A percentile compares a stretch with the other conserved stretches of the same genome.
Conservation (phyloP, 2,888 invertebrate genomes). For the Seira sanloemensis region DNA sequence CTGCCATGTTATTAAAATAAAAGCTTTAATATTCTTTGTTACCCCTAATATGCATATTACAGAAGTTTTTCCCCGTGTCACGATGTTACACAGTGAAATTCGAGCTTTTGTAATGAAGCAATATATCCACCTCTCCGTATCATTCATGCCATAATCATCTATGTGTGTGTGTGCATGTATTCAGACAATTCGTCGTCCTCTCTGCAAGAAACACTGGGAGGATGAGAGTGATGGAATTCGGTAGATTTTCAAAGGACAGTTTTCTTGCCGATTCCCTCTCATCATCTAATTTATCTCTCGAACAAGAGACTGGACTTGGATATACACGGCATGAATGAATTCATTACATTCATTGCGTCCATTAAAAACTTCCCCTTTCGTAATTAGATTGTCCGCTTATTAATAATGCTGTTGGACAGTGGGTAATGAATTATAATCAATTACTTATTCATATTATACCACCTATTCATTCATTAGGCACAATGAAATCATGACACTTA, state of each 20-base stretch:
- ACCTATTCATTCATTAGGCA: not conserved
- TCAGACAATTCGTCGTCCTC: not conserved
- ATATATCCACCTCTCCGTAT: not conserved
- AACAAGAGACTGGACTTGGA: slow-evolving; percentile 12
- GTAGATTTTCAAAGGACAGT: not conserved
- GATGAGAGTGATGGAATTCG: not conserved
- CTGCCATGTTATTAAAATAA: slow-evolving; percentile 50
- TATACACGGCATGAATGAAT: slow-evolving; percentile 60
- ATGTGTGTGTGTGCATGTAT: too few relatives aligned
- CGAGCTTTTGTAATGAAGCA: not conserved
- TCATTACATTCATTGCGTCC: slow-evolving; percentile 55
- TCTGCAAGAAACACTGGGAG: not conserved
- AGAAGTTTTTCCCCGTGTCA: too few relatives aligned
- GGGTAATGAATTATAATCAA: not conserved
- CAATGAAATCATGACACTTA: not conserved
- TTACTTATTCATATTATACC: not conserved
- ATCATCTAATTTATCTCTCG: slow-evolving; percentile 31
- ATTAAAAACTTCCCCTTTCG: not conserved
- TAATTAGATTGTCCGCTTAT: not conserved
- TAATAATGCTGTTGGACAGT: not conserved
- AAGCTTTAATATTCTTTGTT: slow-evolving; percentile 58
- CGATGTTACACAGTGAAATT: not conserved
- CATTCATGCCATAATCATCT: too few relatives aligned
- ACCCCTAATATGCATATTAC: not conserved
- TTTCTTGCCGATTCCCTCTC: not conserved